Percentiles rank a stretch among this genome's conserved stretches.
phyloP scores from a whole-genome alignment of 2,888 invertebrate genomes.

The Acleris literana region DNA sequence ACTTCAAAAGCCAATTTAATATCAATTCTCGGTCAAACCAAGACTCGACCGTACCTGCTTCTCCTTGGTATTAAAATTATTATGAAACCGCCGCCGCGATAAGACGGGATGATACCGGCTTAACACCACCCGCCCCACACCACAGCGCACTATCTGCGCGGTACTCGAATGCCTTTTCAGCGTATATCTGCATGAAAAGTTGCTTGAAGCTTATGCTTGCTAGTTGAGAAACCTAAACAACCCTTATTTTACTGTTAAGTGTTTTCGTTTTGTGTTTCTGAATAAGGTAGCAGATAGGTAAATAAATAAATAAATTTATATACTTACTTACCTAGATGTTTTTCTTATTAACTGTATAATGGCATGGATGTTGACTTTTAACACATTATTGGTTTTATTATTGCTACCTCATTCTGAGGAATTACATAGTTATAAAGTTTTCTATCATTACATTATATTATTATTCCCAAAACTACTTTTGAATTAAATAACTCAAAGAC shows the following conservation, averaged over 20 bases:
- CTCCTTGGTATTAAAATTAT: slow-evolving; percentile 76
- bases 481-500: too few relatives aligned
- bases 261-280: too few relatives aligned
- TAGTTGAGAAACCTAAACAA: slow-evolving; percentile 29
- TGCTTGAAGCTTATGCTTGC: slow-evolving; percentile 64
- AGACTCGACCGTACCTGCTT: slow-evolving; percentile 1
- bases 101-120: slow-evolving; percentile 47
- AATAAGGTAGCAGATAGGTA: background rate
- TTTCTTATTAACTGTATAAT: slow-evolving; percentile 8
- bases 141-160: slow-evolving; percentile 66
- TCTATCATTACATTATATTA: too few relatives aligned
- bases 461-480: too few relatives aligned
- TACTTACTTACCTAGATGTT: too few relatives aligned
- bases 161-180: slow-evolving; percentile 71
- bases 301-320: too few relatives aligned
- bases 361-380: background rate
- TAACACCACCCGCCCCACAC: slow-evolving; percentile 45
- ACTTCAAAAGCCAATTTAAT: background rate
- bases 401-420: background rate
- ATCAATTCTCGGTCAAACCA: background rate
- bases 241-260: slow-evolving; percentile 11
- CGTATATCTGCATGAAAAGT: slow-evolving; percentile 71
- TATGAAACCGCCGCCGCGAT: slow-evolving; percentile 69
- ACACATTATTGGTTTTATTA: too few relatives aligned
- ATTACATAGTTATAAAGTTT: too few relatives aligned